phyloP scores from a whole-genome alignment of 2,797 vertebrate genomes.

The Alcedo atthis region DNA sequence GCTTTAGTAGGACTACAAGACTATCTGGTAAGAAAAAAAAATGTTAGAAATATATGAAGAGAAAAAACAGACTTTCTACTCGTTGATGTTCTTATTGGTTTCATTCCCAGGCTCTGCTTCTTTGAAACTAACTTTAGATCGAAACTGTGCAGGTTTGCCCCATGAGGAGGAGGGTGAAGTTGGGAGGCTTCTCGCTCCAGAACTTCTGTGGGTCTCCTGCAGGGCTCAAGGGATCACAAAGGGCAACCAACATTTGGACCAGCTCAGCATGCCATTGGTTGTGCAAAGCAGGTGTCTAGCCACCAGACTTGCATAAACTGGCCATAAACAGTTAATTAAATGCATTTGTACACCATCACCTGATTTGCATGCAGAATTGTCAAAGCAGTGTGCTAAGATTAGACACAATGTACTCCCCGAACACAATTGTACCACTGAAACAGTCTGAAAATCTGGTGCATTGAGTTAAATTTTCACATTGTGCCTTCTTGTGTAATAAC shows the following conservation, averaged over 20 bases:
- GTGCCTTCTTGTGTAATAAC: slow-evolving; percentile 67
- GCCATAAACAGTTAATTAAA: slow-evolving; percentile 72
- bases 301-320: slow-evolving; percentile 61
- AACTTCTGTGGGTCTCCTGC: not conserved
- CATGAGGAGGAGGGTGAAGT: accelerated
- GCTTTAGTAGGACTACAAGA: not conserved
- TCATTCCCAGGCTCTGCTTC: not conserved
- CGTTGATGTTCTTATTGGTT: not conserved
- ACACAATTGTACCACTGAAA: slow-evolving; percentile 65
- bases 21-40: not conserved
- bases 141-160: not conserved
- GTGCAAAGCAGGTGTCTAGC: slow-evolving; percentile 64
- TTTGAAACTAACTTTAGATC: not conserved
- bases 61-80: accelerated
- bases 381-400: slow-evolving; percentile 69
- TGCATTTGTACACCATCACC: slow-evolving; percentile 70
- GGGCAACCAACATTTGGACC: not conserved
- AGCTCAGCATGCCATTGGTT: slow-evolving; percentile 44
- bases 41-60: not conserved
- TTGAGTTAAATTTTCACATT: slow-evolving; percentile 75
- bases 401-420: slow-evolving; percentile 64
- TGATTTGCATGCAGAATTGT: slow-evolving; percentile 71
- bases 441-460: slow-evolving; percentile 62
- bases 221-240: not conserved
- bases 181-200: not conserved